A percentile compares a stretch with the other conserved stretches of the same genome.
Conservation (phyloP, 1,140 invertebrate species). For the Acromyrmex heyeri region DNA sequence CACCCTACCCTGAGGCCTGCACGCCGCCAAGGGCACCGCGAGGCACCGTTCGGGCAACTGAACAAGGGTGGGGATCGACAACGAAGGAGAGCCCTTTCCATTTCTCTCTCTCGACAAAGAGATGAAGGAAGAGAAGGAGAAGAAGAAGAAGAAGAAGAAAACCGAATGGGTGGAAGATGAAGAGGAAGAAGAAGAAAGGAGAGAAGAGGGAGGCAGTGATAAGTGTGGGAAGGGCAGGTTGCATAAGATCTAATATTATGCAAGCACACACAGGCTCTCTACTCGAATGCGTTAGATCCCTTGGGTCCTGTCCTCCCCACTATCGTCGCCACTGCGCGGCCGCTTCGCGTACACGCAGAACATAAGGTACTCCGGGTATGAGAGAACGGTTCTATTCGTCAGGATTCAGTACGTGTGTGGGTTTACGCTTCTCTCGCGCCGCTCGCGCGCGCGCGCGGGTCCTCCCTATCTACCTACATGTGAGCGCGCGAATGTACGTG, state of each 20-base stretch:
- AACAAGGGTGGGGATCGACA: conserved; percentile 61
- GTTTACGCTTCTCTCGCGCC: conserved; percentile 64
- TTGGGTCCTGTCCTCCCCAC: conserved; percentile 58
- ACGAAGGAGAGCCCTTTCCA: conserved; percentile 53
- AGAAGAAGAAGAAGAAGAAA: conserved; percentile 21
- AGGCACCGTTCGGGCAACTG: conserved; percentile 68
- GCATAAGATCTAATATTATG: conserved; percentile 86
- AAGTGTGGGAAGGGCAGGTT: conserved; percentile 87
- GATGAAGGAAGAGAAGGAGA: not conserved
- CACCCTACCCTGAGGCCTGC: conserved; percentile 78
- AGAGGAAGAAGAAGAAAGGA: conserved; percentile 35
- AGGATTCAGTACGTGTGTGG: conserved; percentile 65
- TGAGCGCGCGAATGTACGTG: conserved; percentile 36
- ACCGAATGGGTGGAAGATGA: conserved; percentile 7
- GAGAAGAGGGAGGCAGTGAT: conserved; percentile 83
- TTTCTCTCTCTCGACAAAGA: conserved; percentile 28
- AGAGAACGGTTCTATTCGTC: conserved; percentile 73
- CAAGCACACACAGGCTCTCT: conserved; percentile 78
- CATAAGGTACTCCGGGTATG: conserved; percentile 68
- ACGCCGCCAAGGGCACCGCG: conserved; percentile 79
- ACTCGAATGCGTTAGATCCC: conserved; percentile 84
- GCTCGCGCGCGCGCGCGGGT: conserved; percentile 27
- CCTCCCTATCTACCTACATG: conserved; percentile 53
- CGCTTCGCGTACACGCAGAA: conserved; percentile 69
- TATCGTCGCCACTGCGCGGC: conserved; percentile 18